A percentile compares a stretch with the other conserved stretches of the same genome.
Evolutionary conservation across 2,888 invertebrate genomes (phyloP).

Genomic region (Chaitophorus viminalis): DNA sequence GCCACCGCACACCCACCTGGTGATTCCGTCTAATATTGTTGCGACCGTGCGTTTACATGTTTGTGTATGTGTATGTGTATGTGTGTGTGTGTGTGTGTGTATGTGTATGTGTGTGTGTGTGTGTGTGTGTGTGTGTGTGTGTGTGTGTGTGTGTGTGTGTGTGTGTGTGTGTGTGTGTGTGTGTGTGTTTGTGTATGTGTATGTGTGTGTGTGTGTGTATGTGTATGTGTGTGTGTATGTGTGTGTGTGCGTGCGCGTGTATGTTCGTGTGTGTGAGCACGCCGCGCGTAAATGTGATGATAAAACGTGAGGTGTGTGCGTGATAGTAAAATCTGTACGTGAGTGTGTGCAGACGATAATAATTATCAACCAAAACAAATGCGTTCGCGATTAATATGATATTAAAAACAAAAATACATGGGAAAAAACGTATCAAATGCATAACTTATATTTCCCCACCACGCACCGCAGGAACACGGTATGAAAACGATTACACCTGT

Average conservation of each 20-base stretch:
- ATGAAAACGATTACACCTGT: slow-evolving; percentile 12
- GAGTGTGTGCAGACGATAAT: slow-evolving; percentile 1
- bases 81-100: not conserved
- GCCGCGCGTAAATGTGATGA: not conserved
- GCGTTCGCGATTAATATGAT: slow-evolving; percentile 23
- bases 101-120: not conserved
- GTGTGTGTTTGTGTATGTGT: not conserved
- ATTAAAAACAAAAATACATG: not conserved
- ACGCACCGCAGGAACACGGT: not conserved
- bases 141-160: not conserved
- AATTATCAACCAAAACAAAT: slow-evolving; percentile 38
- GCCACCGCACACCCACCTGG: slow-evolving; percentile 48
- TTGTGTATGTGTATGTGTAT: not conserved
- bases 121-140: not conserved
- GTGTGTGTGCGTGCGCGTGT: not conserved
- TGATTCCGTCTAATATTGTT: slow-evolving; percentile 34
- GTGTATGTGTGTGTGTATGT: not conserved
- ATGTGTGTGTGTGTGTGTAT: not conserved
- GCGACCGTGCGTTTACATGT: not conserved
- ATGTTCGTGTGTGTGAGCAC: no score
- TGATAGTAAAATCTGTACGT: not conserved
- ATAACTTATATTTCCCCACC: not conserved
- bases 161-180: not conserved
- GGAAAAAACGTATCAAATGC: not conserved
- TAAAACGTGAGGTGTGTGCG: not conserved